These are phyloP conservation scores for Cebidichthys violaceus DNA, from an alignment of 2,113 vertebrate species.

Conservation along the genomic window DNA sequence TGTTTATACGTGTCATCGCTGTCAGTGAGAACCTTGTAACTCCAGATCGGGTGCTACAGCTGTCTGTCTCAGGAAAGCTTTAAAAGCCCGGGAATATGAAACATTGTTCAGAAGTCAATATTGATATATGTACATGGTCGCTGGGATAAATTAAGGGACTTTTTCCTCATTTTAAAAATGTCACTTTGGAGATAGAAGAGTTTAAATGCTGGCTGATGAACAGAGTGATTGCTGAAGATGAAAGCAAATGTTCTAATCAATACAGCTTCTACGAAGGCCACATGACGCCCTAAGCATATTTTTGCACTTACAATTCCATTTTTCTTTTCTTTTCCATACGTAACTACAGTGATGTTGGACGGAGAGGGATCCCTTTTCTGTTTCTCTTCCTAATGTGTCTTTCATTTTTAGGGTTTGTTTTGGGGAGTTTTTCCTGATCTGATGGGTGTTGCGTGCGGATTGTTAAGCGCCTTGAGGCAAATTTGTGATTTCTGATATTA, in stretches of 20 bases:
- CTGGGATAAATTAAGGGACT: background rate
- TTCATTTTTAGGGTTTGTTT: too few relatives aligned
- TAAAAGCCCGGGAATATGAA: background rate
- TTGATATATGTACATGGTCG: background rate
- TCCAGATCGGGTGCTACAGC: background rate
- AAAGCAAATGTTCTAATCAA: background rate
- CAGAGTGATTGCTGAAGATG: background rate
- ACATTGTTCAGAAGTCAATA: background rate
- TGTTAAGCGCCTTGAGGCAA: too few relatives aligned
- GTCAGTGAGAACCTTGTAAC: background rate
- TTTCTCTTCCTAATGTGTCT: too few relatives aligned
- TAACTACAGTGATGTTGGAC: background rate
- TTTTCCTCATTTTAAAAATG: background rate
- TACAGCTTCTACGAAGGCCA: too few relatives aligned
- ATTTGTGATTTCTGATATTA: too few relatives aligned
- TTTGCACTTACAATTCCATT: background rate
- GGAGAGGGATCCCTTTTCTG: too few relatives aligned
- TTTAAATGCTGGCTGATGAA: background rate
- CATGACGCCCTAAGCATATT: background rate
- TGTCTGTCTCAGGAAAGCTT: background rate
- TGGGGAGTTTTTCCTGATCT: too few relatives aligned
- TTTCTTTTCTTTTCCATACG: background rate
- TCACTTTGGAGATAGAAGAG: background rate
- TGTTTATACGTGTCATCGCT: constrained; percentile 28
- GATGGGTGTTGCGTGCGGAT: background rate